Conservation (phyloP, 2,888 invertebrate genomes). For the Theretra japonica region DNA sequence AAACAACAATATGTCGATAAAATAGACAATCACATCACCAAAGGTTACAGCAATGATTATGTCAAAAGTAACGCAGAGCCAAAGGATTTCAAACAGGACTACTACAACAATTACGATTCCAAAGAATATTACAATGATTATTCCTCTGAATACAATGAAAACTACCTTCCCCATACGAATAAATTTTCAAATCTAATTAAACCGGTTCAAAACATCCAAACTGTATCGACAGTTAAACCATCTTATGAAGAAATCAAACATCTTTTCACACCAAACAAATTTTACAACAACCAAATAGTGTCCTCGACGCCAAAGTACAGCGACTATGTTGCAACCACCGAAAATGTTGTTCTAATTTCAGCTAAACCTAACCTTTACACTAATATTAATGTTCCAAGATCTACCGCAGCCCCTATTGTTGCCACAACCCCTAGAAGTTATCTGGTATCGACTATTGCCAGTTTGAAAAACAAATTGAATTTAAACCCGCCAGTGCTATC, state of each 20-base stretch:
- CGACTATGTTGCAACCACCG: constrained; percentile 46
- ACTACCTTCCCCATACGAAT: constrained; percentile 61
- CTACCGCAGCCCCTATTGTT: constrained; percentile 37
- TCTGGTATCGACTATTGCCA: constrained; percentile 66
- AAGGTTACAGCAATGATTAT: constrained; percentile 41
- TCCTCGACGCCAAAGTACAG: constrained; percentile 29
- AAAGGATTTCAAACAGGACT: constrained; percentile 36
- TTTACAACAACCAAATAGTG: constrained; percentile 48
- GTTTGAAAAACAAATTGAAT: constrained; percentile 63
- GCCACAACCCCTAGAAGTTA: constrained; percentile 58
- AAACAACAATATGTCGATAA: not conserved
- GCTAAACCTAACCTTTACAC: constrained; percentile 61
- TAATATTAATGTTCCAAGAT: constrained; percentile 53
- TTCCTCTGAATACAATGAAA: constrained; percentile 59
- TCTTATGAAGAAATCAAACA: constrained; percentile 61
- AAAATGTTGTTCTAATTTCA: constrained; percentile 61
- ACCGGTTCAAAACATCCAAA: constrained; percentile 21
- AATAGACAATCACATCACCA: constrained; percentile 21
- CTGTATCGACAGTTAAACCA: constrained; percentile 52
- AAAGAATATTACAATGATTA: constrained; percentile 71
- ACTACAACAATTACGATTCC: constrained; percentile 60
- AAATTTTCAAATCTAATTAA: constrained; percentile 54
- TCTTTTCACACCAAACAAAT: constrained; percentile 56
- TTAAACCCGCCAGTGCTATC: constrained; percentile 56
- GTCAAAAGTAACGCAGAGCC: constrained; percentile 34